Conservation (phyloP, 2,888 invertebrate species). For the Ptychoptera contaminata region DNA sequence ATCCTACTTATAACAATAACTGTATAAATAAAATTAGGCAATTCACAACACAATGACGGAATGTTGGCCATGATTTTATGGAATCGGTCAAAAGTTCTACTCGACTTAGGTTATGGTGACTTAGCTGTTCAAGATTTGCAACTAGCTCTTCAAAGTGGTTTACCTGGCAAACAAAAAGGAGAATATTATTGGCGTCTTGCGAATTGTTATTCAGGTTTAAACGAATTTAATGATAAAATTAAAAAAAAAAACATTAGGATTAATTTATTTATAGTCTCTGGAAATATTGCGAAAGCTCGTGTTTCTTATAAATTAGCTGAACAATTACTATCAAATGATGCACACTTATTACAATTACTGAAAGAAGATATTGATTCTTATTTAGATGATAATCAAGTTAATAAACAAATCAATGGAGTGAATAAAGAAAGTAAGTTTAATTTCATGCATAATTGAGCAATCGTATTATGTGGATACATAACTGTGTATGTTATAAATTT, state of each 20-base stretch:
- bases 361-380: constrained; percentile 28
- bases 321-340: constrained; percentile 37
- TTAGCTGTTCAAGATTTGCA: constrained; percentile 52
- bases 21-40: too few species aligned
- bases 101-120: constrained; percentile 37
- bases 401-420: too few species aligned
- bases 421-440: too few species aligned
- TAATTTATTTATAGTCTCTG: constrained; percentile 35
- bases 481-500: too few species aligned
- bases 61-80: constrained; percentile 45
- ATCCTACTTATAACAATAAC: too few species aligned
- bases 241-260: too few species aligned
- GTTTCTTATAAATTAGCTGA: constrained; percentile 48
- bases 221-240: not conserved
- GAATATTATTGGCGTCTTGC: constrained; percentile 57
- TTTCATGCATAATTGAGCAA: too few species aligned
- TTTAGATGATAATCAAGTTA: constrained; percentile 16
- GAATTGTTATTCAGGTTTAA: constrained; percentile 39
- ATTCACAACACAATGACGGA: too few species aligned
- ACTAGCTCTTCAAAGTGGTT: constrained; percentile 42
- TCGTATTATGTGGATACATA: too few species aligned
- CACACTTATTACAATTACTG: constrained; percentile 28
- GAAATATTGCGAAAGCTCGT: constrained; percentile 43
- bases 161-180: constrained; percentile 43
- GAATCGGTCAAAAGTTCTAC: constrained; percentile 47